These are phyloP conservation scores for Drosophila pallidifrons DNA, from an alignment of 1,140 invertebrate genomes.

Conservation along the genomic window DNA sequence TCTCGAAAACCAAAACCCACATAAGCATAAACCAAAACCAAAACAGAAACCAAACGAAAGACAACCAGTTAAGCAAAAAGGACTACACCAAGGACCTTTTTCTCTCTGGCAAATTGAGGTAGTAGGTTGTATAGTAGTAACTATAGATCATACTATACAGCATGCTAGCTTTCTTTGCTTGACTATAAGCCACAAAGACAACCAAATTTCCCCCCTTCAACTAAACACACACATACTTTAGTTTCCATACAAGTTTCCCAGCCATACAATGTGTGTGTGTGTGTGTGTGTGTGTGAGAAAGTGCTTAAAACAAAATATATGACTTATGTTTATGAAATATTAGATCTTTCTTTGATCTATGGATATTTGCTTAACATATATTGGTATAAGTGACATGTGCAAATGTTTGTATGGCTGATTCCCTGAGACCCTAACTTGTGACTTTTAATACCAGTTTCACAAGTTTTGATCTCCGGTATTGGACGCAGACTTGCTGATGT, in stretches of 20 bases:
- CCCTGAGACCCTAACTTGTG: slow-evolving; percentile 85
- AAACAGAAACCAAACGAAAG: slow-evolving; percentile 21
- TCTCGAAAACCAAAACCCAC: slow-evolving; percentile 23
- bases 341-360: background rate
- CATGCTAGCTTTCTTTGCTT: slow-evolving; percentile 85
- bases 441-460: slow-evolving; percentile 85
- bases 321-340: background rate
- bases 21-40: slow-evolving; percentile 16
- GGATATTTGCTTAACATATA: slow-evolving; percentile 25
- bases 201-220: slow-evolving; percentile 17
- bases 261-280: slow-evolving; percentile 48
- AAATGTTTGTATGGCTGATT: slow-evolving; percentile 85
- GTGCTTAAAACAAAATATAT: slow-evolving; percentile 1
- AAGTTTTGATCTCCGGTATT: slow-evolving; percentile 86
- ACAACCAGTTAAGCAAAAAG: slow-evolving; percentile 64
- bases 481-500: slow-evolving; percentile 85
- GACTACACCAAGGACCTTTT: slow-evolving; percentile 79
- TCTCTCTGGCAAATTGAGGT: slow-evolving; percentile 85
- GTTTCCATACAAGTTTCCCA: slow-evolving; percentile 4
- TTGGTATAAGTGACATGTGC: slow-evolving; percentile 82
- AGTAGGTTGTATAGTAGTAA: slow-evolving; percentile 85
- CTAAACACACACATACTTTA: background rate
- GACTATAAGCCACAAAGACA: slow-evolving; percentile 74
- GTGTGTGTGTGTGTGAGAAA: slow-evolving; percentile 33
- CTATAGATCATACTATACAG: slow-evolving; percentile 82